Percentiles rank a stretch among this genome's conserved stretches.
phyloP scores from a whole-genome alignment of 2,888 invertebrate genomes.

The Apocheima hispidaria region DNA sequence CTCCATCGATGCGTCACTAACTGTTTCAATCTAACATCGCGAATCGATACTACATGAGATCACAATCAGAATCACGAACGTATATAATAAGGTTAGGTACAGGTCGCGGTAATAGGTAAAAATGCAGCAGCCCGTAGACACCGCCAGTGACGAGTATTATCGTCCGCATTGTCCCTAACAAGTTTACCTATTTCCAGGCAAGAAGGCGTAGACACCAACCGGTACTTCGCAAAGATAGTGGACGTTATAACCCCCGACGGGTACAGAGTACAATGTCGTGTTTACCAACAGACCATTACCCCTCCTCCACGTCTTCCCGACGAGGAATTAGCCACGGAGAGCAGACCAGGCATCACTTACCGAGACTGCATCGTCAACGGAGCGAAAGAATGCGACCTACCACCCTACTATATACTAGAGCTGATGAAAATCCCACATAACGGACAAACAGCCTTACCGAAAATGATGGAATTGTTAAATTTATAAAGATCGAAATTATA shows the following conservation, averaged over 20 bases:
- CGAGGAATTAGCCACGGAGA: slow-evolving; percentile 84
- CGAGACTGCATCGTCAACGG: slow-evolving; percentile 89
- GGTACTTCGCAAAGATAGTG: slow-evolving; percentile 89
- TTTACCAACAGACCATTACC: slow-evolving; percentile 89
- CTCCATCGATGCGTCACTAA: too few relatives aligned
- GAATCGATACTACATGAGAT: too few relatives aligned
- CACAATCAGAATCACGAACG: too few relatives aligned
- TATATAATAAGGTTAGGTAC: too few relatives aligned
- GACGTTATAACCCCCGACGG: slow-evolving; percentile 85
- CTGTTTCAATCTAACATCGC: too few relatives aligned
- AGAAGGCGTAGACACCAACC: slow-evolving; percentile 89
- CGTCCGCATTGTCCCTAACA: background rate
- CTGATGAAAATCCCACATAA: slow-evolving; percentile 92
- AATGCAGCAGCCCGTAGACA: too few relatives aligned
- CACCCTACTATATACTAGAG: slow-evolving; percentile 89
- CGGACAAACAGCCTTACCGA: slow-evolving; percentile 82
- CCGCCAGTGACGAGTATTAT: too few relatives aligned
- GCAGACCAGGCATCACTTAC: slow-evolving; percentile 93
- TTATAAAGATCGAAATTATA: background rate
- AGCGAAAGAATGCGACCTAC: slow-evolving; percentile 91
- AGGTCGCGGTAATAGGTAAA: too few relatives aligned
- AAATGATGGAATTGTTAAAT: slow-evolving; percentile 70
- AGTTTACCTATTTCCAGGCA: slow-evolving; percentile 81
- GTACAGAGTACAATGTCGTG: slow-evolving; percentile 80
- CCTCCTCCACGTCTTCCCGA: slow-evolving; percentile 72